These are phyloP conservation scores for Drosophila nikananu DNA, from an alignment of 1,140 invertebrate species.

Conservation along the genomic window DNA sequence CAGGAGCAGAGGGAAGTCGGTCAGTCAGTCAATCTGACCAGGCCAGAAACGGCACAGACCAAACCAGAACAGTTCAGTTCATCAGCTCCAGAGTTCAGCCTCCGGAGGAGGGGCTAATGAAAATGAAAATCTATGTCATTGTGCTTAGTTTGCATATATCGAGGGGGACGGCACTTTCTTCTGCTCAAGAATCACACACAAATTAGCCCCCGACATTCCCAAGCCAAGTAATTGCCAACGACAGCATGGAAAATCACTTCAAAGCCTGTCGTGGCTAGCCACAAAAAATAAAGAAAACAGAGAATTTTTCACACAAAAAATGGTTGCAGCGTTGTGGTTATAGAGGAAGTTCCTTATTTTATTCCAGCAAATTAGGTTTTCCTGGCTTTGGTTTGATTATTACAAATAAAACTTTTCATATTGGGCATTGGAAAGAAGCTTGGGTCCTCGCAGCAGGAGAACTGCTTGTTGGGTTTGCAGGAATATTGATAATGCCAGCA, in stretches of 20 bases:
- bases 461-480: not conserved
- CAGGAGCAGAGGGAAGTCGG: conserved; percentile 16
- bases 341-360: not conserved
- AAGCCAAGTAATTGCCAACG: conserved; percentile 43
- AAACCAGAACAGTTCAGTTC: conserved; percentile 18
- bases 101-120: conserved; percentile 59
- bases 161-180: conserved; percentile 49
- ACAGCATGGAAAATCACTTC: conserved; percentile 41
- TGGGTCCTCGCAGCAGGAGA: conserved; percentile 6
- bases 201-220: conserved; percentile 56
- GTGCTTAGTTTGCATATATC: conserved; percentile 72
- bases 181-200: conserved; percentile 31
- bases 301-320: not conserved
- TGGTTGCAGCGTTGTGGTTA: too few species aligned
- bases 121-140: conserved; percentile 81
- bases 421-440: not conserved
- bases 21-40: conserved; percentile 44
- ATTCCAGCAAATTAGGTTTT: not conserved
- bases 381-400: too few species aligned
- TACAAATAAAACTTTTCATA: not conserved
- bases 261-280: conserved; percentile 12
- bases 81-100: conserved; percentile 40
- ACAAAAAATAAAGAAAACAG: not conserved
- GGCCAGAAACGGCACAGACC: not conserved
- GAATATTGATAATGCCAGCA: not conserved